Evolutionary conservation across 2,888 invertebrate species (phyloP).

Genomic region (Mythimna albipuncta): DNA sequence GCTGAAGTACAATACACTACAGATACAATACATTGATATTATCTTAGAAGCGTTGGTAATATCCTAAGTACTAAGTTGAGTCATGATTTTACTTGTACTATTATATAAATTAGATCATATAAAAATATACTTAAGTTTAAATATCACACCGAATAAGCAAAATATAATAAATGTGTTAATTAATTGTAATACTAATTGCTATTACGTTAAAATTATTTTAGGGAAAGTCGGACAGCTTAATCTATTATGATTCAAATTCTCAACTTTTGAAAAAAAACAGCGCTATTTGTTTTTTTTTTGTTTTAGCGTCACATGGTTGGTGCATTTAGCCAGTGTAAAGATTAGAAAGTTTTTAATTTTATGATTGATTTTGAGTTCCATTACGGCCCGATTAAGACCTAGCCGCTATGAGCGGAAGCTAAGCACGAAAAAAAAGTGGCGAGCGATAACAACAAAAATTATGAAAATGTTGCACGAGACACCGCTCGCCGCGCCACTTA

Average conservation of each 20-base stretch:
- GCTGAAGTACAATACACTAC: constrained; percentile 41
- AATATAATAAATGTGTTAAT: constrained; percentile 57
- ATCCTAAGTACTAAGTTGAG: constrained; percentile 58
- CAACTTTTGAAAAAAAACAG: background rate
- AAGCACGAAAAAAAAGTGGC: too few species aligned
- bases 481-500: too few species aligned
- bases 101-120: constrained; percentile 60
- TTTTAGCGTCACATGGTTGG: too few species aligned
- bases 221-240: constrained; percentile 20
- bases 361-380: too few species aligned
- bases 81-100: constrained; percentile 59
- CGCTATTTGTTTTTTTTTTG: too few species aligned
- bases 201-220: constrained; percentile 25
- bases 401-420: too few species aligned
- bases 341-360: too few species aligned
- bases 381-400: too few species aligned
- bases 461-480: too few species aligned
- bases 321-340: too few species aligned
- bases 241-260: background rate
- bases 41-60: constrained; percentile 57
- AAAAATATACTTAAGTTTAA: constrained; percentile 72
- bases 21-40: constrained; percentile 44
- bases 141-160: constrained; percentile 83
- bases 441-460: too few species aligned
- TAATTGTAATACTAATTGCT: constrained; percentile 55